Evolutionary conservation across 2,797 vertebrate genomes (phyloP), one percentile per base, ranked within the genome.

Genomic region (Momotus momota): DNA sequence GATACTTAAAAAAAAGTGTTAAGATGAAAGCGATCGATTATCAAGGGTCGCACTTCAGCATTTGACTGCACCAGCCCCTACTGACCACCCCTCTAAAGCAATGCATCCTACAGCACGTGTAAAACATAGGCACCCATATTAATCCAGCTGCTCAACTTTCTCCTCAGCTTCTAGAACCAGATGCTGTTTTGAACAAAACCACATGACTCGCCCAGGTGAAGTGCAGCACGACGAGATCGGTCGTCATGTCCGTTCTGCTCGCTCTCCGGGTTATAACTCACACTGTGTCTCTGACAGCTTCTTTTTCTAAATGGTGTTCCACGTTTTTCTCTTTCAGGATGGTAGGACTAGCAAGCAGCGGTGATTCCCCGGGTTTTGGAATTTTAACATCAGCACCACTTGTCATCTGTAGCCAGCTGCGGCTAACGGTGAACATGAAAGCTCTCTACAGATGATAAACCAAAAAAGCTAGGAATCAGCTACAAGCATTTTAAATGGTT

Each of bases 271-370:
- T 79, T 88, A 15, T 69, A 77, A 83, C 67, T 94, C 55, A 31
- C 13, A 8, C 40, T 79, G 0, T 72, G 65, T 60, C 57, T 92
- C 2, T 86, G 61, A 71, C 46, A 74, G 54, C 55, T 92, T 69
- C 55, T 92, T 69, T 61, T 73, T 66, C 93, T 86, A 93, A 97
- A 92, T 2, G 35, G 25, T 88, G 14, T 91, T 94, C 40, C 81
- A 67, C 19, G 6, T 88, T 81, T 88, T 90, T 94, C 91, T 96
- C 62, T 96, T 96, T 62, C 94, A 97, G 96, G 93, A 61, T 77
- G 85, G 77, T 51, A 89, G 87, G 31, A 79, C 65, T 25, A 61
- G 92, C 74, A 90, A 82, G 89, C 84, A 94, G 77, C 61, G 16
- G 61, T 66, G 93, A 71, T 60, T 33, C 48, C 86, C 91, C 1